A percentile compares a stretch with the other conserved stretches of the same genome.
phyloP scores from a whole-genome alignment of 2,888 invertebrate species.

The Orchesellides sinensis region DNA sequence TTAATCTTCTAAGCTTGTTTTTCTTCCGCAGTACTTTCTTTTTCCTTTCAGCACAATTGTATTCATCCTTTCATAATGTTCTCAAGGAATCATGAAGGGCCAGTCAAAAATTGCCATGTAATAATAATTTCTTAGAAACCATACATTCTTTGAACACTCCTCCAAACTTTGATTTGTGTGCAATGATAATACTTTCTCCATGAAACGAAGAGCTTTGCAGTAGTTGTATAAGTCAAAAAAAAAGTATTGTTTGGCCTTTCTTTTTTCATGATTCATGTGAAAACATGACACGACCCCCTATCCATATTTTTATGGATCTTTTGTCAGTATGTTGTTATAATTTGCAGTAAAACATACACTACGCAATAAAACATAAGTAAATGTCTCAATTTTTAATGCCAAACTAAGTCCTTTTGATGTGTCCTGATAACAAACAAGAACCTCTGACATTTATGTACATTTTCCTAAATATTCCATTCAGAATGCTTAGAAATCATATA shows the following conservation, averaged over 20 bases:
- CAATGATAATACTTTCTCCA: slow-evolving; percentile 4
- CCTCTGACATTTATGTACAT: too few species aligned
- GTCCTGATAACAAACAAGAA: too few species aligned
- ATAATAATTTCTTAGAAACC: slow-evolving; percentile 23
- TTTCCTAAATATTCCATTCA: too few species aligned
- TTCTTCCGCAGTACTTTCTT: slow-evolving; percentile 28
- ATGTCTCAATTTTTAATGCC: too few species aligned
- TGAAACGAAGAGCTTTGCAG: slow-evolving; percentile 17
- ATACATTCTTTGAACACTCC: slow-evolving; percentile 34
- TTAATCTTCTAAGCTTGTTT: slow-evolving; percentile 49
- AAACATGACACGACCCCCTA: slow-evolving; percentile 21
- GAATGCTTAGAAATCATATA: too few species aligned
- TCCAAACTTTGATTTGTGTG: slow-evolving; percentile 43
- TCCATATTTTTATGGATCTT: not conserved
- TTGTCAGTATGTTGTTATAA: too few species aligned
- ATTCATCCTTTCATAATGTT: slow-evolving; percentile 15
- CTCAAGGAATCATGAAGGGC: slow-evolving; percentile 37
- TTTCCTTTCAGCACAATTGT: slow-evolving; percentile 28
- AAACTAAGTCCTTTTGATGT: too few species aligned
- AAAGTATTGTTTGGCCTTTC: slow-evolving; percentile 9
- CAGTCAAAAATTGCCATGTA: slow-evolving; percentile 48
- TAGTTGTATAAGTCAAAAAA: not conserved
- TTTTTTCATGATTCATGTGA: slow-evolving; percentile 30
- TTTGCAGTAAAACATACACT: too few species aligned
- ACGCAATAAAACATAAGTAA: too few species aligned